phyloP scores from a whole-genome alignment of 2,113 vertebrate species.

The Leptodactylus fuscus region DNA sequence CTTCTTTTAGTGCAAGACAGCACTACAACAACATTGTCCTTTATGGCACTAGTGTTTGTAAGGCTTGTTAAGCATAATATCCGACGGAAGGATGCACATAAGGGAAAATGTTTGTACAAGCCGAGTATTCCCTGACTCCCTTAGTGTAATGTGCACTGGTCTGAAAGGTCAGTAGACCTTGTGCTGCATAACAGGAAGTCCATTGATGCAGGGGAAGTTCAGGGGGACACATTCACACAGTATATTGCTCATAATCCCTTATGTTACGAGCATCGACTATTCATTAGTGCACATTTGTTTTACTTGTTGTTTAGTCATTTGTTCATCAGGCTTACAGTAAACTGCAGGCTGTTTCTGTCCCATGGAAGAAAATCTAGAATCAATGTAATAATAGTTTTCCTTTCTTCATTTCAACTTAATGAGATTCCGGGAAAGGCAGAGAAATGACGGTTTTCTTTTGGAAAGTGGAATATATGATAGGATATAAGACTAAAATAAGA shows the following conservation, averaged over 20 bases:
- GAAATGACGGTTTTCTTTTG: not conserved
- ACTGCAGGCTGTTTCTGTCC: not conserved
- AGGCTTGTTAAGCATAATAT: constrained; percentile 14
- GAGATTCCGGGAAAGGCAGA: constrained; percentile 15
- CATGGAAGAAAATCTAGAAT: constrained; percentile 21
- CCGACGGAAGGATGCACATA: constrained; percentile 47
- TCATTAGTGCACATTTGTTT: not conserved
- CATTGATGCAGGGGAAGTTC: constrained; percentile 39
- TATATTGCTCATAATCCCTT: not conserved
- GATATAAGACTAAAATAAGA: not conserved
- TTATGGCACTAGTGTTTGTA: not conserved
- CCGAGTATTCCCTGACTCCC: constrained; percentile 37
- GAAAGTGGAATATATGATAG: not conserved
- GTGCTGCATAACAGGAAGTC: constrained; percentile 52
- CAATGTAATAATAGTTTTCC: constrained; percentile 9
- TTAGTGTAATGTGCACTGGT: constrained; percentile 33
- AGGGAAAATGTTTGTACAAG: constrained; percentile 20
- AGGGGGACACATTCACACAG: constrained; percentile 23
- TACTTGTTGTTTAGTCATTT: constrained; percentile 25
- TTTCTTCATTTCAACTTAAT: not conserved
- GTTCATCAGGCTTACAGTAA: constrained; percentile 26
- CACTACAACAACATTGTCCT: not conserved
- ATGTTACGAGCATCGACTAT: constrained; percentile 17
- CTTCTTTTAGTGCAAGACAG: not conserved
- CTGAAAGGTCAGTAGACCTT: constrained; percentile 41